phyloP scores from a whole-genome alignment of 2,888 invertebrate genomes.

The Xestoiulus laeticollis region DNA sequence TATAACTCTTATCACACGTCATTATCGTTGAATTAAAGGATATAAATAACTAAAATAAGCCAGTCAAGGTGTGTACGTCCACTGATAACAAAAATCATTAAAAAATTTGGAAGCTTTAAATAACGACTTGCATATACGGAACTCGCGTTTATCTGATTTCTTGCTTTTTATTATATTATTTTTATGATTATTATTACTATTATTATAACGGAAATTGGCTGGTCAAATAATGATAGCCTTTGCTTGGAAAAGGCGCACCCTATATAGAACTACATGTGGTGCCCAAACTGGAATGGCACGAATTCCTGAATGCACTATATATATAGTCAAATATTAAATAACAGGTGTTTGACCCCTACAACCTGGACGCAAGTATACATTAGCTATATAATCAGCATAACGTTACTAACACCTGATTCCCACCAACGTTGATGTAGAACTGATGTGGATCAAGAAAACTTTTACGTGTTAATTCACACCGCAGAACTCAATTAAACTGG shows the following conservation, averaged over 20 bases:
- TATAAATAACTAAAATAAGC: constrained; percentile 9
- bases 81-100: constrained; percentile 7
- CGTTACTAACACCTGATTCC: too few relatives aligned
- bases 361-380: background rate
- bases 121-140: background rate
- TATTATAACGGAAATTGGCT: background rate
- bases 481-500: too few relatives aligned
- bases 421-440: too few relatives aligned
- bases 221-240: background rate
- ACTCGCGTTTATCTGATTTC: background rate
- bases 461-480: too few relatives aligned
- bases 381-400: too few relatives aligned
- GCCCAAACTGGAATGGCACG: background rate
- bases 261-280: background rate
- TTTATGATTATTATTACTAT: background rate
- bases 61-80: background rate
- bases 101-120: background rate
- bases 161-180: background rate
- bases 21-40: constrained; percentile 3
- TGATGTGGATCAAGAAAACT: too few relatives aligned
- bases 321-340: background rate
- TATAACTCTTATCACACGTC: background rate
- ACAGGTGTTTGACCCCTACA: background rate
- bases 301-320: background rate
- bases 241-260: background rate